Conservation (phyloP, 2,888 invertebrate genomes). For the Anthophora plumipes region DNA sequence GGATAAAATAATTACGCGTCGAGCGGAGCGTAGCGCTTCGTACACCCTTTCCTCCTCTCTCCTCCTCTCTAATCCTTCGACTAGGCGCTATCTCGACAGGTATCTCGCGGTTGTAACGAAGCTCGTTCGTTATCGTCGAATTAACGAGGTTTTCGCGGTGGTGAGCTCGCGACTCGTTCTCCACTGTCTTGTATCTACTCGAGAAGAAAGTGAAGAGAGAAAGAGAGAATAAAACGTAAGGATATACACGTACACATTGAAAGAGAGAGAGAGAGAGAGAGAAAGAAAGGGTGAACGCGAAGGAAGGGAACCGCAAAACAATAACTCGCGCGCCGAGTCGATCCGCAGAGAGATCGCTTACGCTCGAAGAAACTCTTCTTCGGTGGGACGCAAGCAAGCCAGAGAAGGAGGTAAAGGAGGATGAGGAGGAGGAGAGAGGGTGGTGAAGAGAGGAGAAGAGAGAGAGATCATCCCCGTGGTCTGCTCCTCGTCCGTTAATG, state of each 20-base stretch:
- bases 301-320: conserved; percentile 69
- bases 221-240: not conserved
- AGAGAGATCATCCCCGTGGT: conserved; percentile 72
- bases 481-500: conserved; percentile 82
- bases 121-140: conserved; percentile 66
- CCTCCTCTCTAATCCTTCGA: conserved; percentile 36
- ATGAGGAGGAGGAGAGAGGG: too few species aligned
- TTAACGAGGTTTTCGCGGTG: conserved; percentile 60
- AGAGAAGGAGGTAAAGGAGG: too few species aligned
- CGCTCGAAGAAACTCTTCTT: conserved; percentile 17
- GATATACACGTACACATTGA: not conserved
- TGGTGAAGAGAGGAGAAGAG: conserved; percentile 37
- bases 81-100: conserved; percentile 45
- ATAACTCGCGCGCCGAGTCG: conserved; percentile 66
- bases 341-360: conserved; percentile 55
- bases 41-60: too few species aligned
- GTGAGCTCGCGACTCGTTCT: conserved; percentile 15
- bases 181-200: not conserved
- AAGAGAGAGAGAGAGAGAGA: conserved; percentile 2
- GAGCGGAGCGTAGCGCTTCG: conserved; percentile 5
- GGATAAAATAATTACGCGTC: conserved; percentile 48
- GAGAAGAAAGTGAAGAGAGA: not conserved
- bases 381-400: too few species aligned
- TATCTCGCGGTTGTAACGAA: conserved; percentile 40
- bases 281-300: conserved; percentile 11